Percentiles rank a stretch among this genome's conserved stretches.
phyloP scores from a whole-genome alignment of 64 coral and sea anemone species.

The Montipora cactus region DNA sequence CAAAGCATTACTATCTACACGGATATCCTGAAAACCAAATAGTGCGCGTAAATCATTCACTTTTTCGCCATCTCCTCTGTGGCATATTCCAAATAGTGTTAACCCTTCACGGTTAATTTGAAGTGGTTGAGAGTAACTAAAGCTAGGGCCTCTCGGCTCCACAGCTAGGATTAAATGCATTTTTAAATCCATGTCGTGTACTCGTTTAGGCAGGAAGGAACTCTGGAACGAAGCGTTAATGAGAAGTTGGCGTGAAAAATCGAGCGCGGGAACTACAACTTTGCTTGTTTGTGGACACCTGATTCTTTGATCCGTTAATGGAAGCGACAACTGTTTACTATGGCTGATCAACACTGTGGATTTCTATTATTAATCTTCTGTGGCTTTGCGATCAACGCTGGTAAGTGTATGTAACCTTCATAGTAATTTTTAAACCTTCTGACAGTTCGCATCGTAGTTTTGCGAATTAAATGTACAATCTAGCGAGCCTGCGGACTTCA shows the following conservation, averaged over 20 bases:
- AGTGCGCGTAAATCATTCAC: not conserved
- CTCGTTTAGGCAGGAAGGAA: not conserved
- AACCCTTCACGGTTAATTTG: not conserved
- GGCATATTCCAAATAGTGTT: not conserved
- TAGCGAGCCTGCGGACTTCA: not conserved
- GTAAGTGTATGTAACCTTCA: not conserved
- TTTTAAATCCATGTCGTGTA: not conserved
- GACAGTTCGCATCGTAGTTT: not conserved
- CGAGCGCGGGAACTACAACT: not conserved
- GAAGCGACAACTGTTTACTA: not conserved
- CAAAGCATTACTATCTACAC: not conserved
- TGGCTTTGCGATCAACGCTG: constrained; percentile 29
- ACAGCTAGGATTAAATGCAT: not conserved
- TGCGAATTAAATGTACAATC: constrained; percentile 15
- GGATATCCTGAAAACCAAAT: not conserved
- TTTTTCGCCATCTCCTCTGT: not conserved
- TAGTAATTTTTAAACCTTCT: not conserved
- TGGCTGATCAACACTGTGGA: constrained; percentile 15
- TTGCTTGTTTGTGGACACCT: not conserved
- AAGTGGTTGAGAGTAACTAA: not conserved
- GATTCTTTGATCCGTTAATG: not conserved
- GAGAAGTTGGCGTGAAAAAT: not conserved
- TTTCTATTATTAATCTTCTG: constrained; percentile 35
- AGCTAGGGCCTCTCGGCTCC: too few species aligned
- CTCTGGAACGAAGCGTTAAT: too few species aligned